Evolutionary conservation across 37 sponge, comb jelly and placozoan genomes (phyloP).

Genomic region (Mnemiopsis leidyi): DNA sequence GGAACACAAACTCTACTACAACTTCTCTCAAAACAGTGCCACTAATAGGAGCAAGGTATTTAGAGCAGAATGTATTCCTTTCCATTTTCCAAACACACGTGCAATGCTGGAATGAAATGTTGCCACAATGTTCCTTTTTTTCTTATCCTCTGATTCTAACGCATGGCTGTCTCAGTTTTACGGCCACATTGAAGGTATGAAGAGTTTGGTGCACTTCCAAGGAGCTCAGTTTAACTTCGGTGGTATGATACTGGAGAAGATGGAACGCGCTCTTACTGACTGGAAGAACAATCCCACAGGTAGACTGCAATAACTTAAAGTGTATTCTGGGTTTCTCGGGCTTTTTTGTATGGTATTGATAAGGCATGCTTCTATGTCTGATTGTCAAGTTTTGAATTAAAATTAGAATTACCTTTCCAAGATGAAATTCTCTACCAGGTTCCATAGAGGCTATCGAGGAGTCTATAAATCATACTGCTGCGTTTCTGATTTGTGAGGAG

Average conservation of each 20-base stretch:
- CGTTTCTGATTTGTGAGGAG: slow-evolving; percentile 51
- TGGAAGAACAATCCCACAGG: slow-evolving; percentile 41
- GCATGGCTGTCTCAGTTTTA: too few relatives aligned
- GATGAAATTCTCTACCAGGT: not conserved
- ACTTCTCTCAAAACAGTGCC: not conserved
- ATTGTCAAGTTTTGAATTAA: too few relatives aligned
- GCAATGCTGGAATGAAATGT: too few relatives aligned
- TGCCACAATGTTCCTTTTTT: not conserved
- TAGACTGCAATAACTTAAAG: not conserved
- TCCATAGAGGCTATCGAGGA: not conserved
- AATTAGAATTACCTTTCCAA: too few relatives aligned
- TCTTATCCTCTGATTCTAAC: too few relatives aligned
- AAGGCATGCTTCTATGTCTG: too few relatives aligned
- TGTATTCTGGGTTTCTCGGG: too few relatives aligned
- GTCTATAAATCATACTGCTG: slow-evolving; percentile 18
- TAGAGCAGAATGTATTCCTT: not conserved
- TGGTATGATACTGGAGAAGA: slow-evolving; percentile 46
- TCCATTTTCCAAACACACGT: too few relatives aligned
- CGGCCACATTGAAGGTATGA: slow-evolving; percentile 65
- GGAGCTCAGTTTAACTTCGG: slow-evolving; percentile 26
- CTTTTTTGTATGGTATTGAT: too few relatives aligned
- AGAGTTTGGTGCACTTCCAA: slow-evolving; percentile 59
- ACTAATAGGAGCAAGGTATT: not conserved
- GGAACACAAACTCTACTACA: slow-evolving; percentile 12
- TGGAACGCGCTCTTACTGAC: slow-evolving; percentile 10